Evolutionary conservation across 2,797 vertebrate species (phyloP).

Genomic region (Coluber constrictor): DNA sequence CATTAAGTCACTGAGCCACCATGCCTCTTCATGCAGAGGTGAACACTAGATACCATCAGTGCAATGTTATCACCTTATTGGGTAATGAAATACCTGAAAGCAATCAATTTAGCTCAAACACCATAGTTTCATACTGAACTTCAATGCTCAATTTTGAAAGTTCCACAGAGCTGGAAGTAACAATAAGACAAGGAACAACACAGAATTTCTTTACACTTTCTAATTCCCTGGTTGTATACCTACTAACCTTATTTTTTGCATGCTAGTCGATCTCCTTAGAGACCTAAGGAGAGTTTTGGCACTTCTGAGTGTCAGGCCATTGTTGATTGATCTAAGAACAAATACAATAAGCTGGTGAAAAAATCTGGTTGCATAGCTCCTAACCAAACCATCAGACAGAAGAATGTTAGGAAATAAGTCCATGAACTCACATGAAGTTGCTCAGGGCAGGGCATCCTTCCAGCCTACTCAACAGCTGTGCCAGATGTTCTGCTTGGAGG

Average conservation of each 20-base stretch:
- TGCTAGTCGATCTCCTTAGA: conserved; percentile 38
- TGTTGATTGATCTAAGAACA: conserved; percentile 65
- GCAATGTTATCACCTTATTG: background rate
- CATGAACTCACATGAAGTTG: conserved; percentile 76
- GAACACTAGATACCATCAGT: background rate
- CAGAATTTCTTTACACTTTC: background rate
- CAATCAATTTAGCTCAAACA: background rate
- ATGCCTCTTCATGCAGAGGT: background rate
- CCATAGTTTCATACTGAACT: background rate
- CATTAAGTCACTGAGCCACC: background rate
- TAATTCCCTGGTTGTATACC: background rate
- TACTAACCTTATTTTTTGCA: conserved; percentile 68
- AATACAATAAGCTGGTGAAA: background rate
- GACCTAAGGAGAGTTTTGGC: conserved; percentile 53
- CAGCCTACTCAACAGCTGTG: conserved; percentile 70
- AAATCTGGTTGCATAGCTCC: background rate
- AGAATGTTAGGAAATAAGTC: background rate
- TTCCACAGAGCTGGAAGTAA: background rate
- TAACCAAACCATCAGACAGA: background rate
- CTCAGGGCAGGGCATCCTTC: conserved; percentile 57
- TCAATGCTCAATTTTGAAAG: background rate
- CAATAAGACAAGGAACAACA: background rate
- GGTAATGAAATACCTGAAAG: background rate
- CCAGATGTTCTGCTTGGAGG: conserved; percentile 67
- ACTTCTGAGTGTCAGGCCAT: conserved; percentile 52